phyloP scores from a whole-genome alignment of 2,888 invertebrate species.

The Resseliella maxima region DNA sequence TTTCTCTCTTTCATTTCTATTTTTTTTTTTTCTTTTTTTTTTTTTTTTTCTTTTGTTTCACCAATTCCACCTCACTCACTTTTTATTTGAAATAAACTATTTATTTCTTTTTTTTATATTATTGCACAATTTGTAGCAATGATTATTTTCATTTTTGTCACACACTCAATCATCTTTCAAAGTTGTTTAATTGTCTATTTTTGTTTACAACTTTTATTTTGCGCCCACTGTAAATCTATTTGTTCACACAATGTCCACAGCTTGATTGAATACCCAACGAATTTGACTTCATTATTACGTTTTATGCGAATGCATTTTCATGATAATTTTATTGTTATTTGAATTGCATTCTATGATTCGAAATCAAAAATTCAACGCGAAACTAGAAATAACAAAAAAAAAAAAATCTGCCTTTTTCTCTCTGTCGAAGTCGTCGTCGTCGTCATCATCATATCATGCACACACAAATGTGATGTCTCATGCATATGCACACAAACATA shows the following conservation, averaged over 20 bases:
- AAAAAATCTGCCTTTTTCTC: conserved; percentile 50
- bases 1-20: too few species aligned
- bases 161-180: not conserved
- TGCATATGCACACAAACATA: not conserved
- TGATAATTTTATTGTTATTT: not conserved
- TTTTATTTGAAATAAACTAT: not conserved
- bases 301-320: not conserved
- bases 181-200: conserved; percentile 24
- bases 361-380: conserved; percentile 41
- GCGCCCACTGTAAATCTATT: not conserved
- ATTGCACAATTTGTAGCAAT: conserved; percentile 15
- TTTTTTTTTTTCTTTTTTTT: not conserved
- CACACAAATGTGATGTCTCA: conserved; percentile 42
- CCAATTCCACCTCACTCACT: not conserved
- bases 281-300: not conserved
- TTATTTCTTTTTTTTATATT: not conserved
- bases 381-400: conserved; percentile 45
- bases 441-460: conserved; percentile 40
- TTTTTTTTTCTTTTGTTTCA: not conserved
- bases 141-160: conserved; percentile 3
- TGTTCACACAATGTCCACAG: not conserved
- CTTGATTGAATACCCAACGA: not conserved
- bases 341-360: not conserved
- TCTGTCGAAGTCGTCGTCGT: conserved; percentile 49
- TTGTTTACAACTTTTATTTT: conserved; percentile 42